Evolutionary conservation across 2,888 invertebrate genomes (phyloP), one percentile per base, ranked within the genome.

Genomic region (Ochropacha duplaris): DNA sequence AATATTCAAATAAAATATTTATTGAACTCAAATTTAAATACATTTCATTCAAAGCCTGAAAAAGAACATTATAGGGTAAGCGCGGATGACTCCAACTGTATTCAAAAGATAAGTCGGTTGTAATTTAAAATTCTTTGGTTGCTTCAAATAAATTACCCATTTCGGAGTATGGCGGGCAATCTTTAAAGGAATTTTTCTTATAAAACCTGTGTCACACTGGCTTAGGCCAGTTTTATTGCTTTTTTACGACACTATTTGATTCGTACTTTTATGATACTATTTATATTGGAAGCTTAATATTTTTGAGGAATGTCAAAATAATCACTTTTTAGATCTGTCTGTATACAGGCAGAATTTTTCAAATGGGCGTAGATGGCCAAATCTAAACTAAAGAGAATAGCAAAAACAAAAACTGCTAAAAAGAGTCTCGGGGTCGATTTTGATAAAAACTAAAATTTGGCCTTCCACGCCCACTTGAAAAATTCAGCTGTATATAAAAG

Each of bases 31-130:
- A 39, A 39, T 36, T 14, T n/a, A 39, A 36, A 22, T 22, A 26
- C 49, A 58, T 55, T 57, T 57, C 64, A 49, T 9, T 14, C 11
- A 24, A 26, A 49, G 55, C n/a, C n/a, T n/a, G n/a, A n/a, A 16
- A 49, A 22, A 39, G 49, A 26, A 4, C 16, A 9, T 28, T 44
- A 16, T 49, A 49, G 36, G 49, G 14, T 49, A 49, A 26, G 49
- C 49, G 55, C 49, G 31, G n/a, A 49, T 49, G 44, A 19, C 9
- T 19, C 44, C n/a, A 19, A 44, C 16, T 51, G 56, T 19, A 39
- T 36, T 50, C 36, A 34, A 24, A 50, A 51, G 56, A 56, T 50
- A 56, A 56, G 50, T 56, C 16, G 12, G 55, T 55, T 51, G 16
- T 51, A 28, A 51, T 51, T 51, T 51, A 28, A 51, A 56, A 50